These are phyloP conservation scores for Stomatorhinus ivindoensis DNA, from an alignment of 2,113 vertebrate genomes.

Conservation along the genomic window DNA sequence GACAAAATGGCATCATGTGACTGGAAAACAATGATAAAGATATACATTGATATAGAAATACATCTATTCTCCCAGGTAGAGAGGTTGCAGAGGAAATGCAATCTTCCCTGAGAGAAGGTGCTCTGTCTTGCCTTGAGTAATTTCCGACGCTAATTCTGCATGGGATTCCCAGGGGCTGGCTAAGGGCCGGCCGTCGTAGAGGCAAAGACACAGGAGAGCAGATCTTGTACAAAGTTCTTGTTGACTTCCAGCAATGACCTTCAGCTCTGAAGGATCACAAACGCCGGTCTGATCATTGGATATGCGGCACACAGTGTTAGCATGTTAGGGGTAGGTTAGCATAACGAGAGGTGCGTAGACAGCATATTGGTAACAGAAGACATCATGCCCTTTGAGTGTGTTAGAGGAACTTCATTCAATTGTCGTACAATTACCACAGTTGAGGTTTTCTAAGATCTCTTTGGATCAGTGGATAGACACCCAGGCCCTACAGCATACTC, in stretches of 20 bases:
- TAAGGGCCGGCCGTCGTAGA: background rate
- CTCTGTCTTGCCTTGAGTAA: background rate
- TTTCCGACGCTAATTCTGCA: background rate
- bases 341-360: background rate
- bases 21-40: slow-evolving; percentile 11
- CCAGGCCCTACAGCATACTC: background rate
- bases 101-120: background rate
- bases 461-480: background rate
- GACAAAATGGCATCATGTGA: background rate
- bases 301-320: background rate
- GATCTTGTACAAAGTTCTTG: background rate
- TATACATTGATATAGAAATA: background rate
- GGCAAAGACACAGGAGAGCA: background rate
- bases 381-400: background rate
- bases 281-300: background rate
- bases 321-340: background rate
- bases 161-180: background rate
- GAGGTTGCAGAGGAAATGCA: background rate
- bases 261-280: background rate
- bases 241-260: background rate
- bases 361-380: too few species aligned
- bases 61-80: background rate
- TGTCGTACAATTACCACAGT: background rate
- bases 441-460: background rate
- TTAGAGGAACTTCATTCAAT: background rate